Evolutionary conservation across 2,797 vertebrate genomes (phyloP).

Genomic region (Rallus crepitans): DNA sequence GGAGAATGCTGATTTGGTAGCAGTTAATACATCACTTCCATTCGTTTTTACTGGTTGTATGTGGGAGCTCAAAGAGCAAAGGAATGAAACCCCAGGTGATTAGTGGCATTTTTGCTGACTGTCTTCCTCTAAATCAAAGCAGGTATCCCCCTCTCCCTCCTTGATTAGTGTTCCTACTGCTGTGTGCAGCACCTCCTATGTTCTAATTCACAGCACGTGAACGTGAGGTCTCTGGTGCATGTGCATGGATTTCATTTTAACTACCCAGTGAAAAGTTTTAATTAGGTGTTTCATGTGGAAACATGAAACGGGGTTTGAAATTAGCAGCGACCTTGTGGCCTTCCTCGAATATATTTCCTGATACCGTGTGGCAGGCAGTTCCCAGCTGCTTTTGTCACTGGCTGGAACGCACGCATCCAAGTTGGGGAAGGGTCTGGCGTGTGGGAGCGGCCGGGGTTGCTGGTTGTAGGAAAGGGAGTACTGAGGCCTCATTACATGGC

Average conservation of each 20-base stretch:
- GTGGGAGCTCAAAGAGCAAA: slow-evolving; percentile 59
- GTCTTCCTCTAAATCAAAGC: slow-evolving; percentile 46
- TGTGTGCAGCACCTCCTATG: slow-evolving; percentile 9
- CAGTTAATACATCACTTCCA: slow-evolving; percentile 18
- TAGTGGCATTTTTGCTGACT: slow-evolving; percentile 64
- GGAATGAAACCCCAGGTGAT: slow-evolving; percentile 35
- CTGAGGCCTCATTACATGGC: slow-evolving; percentile 11
- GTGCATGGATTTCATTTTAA: slow-evolving; percentile 21
- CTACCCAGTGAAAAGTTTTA: slow-evolving; percentile 52
- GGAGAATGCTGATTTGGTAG: slow-evolving; percentile 39
- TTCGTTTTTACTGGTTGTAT: slow-evolving; percentile 31
- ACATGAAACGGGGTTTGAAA: slow-evolving; percentile 59
- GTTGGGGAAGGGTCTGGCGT: not conserved
- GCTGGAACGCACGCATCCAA: not conserved
- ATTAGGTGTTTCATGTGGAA: slow-evolving; percentile 62
- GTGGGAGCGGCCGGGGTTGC: not conserved
- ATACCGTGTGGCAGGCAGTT: not conserved
- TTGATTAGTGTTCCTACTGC: slow-evolving; percentile 1
- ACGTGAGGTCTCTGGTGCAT: slow-evolving; percentile 37
- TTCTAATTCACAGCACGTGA: slow-evolving; percentile 47
- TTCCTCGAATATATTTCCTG: not conserved
- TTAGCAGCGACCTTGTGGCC: not conserved
- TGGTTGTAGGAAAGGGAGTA: slow-evolving; percentile 19
- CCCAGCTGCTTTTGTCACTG: not conserved
- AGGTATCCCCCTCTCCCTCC: slow-evolving; percentile 19